These are phyloP conservation scores for Apis cerana DNA, from an alignment of 1,140 invertebrate genomes.

Conservation along the genomic window DNA sequence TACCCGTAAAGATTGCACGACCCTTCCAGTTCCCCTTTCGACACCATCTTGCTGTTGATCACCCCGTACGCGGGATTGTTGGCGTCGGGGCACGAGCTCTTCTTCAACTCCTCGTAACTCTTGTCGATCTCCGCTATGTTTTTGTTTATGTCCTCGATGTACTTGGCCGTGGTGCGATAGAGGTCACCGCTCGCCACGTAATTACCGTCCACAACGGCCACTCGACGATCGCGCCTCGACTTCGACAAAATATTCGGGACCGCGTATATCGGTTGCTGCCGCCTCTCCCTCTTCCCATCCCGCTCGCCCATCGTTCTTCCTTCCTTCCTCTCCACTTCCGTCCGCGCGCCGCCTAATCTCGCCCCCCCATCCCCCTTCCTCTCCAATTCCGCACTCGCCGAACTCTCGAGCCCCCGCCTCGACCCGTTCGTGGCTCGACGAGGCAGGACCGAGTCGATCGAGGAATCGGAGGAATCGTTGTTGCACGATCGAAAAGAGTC, in stretches of 20 bases:
- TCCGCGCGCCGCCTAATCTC: background rate
- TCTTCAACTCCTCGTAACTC: constrained; percentile 71
- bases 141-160: constrained; percentile 77
- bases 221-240: constrained; percentile 42
- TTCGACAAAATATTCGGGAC: constrained; percentile 53
- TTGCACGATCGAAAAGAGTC: background rate
- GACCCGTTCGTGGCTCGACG: background rate
- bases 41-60: constrained; percentile 65
- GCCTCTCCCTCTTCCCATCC: no score
- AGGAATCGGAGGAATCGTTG: background rate
- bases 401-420: background rate
- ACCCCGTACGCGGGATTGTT: constrained; percentile 62
- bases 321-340: no score
- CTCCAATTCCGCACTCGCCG: background rate
- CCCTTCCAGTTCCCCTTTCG: constrained; percentile 39
- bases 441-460: background rate
- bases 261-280: constrained; percentile 68
- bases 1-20: constrained; percentile 54
- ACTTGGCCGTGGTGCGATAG: constrained; percentile 72
- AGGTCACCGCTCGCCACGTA: constrained; percentile 76
- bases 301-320: no score
- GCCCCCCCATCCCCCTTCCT: background rate
- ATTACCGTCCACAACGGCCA: constrained; percentile 62
- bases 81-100: constrained; percentile 13
- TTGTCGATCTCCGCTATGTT: constrained; percentile 78